Conservation (phyloP, 2,113 vertebrate species). For the Plotosus lineatus region DNA sequence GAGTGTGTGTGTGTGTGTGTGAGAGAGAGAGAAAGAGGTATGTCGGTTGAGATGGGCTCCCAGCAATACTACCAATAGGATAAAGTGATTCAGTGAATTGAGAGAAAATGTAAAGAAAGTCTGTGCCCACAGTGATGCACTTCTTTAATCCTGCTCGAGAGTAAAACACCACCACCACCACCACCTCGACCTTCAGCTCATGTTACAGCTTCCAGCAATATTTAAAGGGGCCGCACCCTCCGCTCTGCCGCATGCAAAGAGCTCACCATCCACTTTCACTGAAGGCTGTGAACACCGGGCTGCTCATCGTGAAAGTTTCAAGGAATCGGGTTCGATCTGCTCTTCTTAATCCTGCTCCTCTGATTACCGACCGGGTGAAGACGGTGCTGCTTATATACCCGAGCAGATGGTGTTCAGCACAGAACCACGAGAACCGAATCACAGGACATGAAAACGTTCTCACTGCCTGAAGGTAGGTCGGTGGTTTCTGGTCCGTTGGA, state of each 20-base stretch:
- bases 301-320: background rate
- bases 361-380: background rate
- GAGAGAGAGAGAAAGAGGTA: too few relatives aligned
- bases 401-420: background rate
- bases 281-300: background rate
- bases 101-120: background rate
- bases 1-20: too few relatives aligned
- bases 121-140: background rate
- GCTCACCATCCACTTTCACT: background rate
- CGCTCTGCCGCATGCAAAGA: background rate
- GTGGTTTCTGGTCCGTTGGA: background rate
- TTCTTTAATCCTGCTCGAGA: background rate
- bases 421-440: background rate
- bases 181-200: background rate
- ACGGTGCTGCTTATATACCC: background rate
- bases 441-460: background rate
- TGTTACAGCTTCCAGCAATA: background rate
- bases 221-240: background rate
- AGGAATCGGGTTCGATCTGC: background rate
- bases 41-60: too few relatives aligned
- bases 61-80: too few relatives aligned
- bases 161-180: background rate
- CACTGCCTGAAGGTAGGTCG: background rate
- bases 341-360: too few relatives aligned
- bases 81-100: too few relatives aligned